Evolutionary conservation across 2,888 invertebrate species (phyloP), one percentile per base, ranked within the genome.

Genomic region (Hypselothyrea guttata): DNA sequence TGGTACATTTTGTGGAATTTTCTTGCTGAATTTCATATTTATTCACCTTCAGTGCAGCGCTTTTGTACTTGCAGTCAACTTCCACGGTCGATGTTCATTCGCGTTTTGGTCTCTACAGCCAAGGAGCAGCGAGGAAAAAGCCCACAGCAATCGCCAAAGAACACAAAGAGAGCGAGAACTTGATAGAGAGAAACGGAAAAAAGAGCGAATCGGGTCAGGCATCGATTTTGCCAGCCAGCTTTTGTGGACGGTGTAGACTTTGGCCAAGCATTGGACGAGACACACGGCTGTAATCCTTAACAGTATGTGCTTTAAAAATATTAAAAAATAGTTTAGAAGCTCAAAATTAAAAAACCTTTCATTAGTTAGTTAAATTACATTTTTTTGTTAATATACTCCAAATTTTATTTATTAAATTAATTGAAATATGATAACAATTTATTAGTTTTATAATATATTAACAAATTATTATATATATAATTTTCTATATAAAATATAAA

Each of bases 31-130:
- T 60, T 71, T 60, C 37, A 37, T 61, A 13, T 68, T 68, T 53
- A 73, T 75, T 83, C 86, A 83, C 87, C 75, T 79, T 84, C 70
- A 82, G 77, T 78, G 81, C 86, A 83, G 88, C 83, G 86, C 73
- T 78, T 22, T 75, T 62, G 75, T 75, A 81, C 61, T 81, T 77
- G 85, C 76, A 87, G 81, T 79, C 88, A 87, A 88, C 87, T 88
- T 86, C 87, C 87, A 88, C 88, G 88, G 88, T 86, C 87, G 88
- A 88, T 88, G 87, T 88, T 88, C 88, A 88, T 86, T 87, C 88
- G 87, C 87, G 87, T 87, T 87, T 87, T 88, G 87, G 84, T 68
- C 75, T 68, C 70, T 71, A 77, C 73, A 84, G 69, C 63, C 69
- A 75, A 84, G 78, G 76, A 84, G 84, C 77, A 75, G 82, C 84